Percentiles rank a stretch among this genome's conserved stretches.
phyloP scores from a whole-genome alignment of 2,113 vertebrate species.

The Poeciliopsis retropinna region DNA sequence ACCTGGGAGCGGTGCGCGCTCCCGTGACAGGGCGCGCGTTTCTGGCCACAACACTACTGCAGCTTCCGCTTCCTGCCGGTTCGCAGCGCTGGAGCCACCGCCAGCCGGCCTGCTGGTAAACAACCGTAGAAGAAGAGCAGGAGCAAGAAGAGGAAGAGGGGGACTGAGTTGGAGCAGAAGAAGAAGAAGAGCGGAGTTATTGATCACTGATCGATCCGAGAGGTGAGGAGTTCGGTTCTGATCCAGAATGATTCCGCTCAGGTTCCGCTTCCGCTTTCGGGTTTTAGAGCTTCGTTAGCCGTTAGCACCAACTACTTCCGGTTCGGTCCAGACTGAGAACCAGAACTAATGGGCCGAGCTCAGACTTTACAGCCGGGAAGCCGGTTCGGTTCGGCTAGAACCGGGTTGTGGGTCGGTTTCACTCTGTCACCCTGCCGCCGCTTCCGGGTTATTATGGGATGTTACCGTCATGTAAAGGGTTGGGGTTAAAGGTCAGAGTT shows the following conservation, averaged over 20 bases:
- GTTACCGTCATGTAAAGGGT: no score
- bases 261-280: neutral
- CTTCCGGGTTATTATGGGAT: no score
- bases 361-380: no score
- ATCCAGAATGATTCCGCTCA: neutral
- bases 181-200: neutral
- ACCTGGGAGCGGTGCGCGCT: no score
- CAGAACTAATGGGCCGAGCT: neutral
- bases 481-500: no score
- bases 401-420: no score
- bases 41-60: no score
- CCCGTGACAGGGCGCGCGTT: no score
- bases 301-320: conserved; percentile 27
- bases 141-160: neutral
- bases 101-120: neutral
- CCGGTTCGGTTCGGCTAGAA: no score
- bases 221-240: conserved; percentile 15
- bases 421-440: no score
- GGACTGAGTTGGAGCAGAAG: neutral
- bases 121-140: conserved; percentile 3
- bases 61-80: no score
- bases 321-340: neutral
- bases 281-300: neutral
- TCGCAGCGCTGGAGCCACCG: neutral
- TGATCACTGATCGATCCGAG: neutral